Percentiles rank a stretch among this genome's conserved stretches.
Conservation (phyloP, 1,140 invertebrate species). For the Agrilus planipennis region DNA sequence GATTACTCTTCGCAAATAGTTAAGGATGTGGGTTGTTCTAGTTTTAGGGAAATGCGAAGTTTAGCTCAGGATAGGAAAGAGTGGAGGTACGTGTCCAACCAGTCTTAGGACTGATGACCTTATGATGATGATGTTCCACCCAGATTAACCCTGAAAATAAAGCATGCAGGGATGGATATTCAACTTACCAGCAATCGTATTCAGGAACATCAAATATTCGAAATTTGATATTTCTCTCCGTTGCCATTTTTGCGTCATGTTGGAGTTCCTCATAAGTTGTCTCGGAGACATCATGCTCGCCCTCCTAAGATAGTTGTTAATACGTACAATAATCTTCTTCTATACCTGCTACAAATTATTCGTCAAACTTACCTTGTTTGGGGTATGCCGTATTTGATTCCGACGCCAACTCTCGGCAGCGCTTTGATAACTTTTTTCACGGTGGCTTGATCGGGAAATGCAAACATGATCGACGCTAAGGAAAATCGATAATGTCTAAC, state of each 20-base stretch:
- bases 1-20: too few relatives aligned
- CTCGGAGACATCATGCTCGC: slow-evolving; percentile 97
- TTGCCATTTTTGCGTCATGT: slow-evolving; percentile 99
- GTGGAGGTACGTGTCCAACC: too few relatives aligned
- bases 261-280: slow-evolving; percentile 95
- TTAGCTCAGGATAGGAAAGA: too few relatives aligned
- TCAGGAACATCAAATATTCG: slow-evolving; percentile 99
- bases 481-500: slow-evolving; percentile 25
- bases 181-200: slow-evolving; percentile 89
- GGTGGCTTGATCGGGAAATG: slow-evolving; percentile 90
- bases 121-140: too few relatives aligned
- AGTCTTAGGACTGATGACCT: too few relatives aligned
- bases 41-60: too few relatives aligned
- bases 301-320: slow-evolving; percentile 48
- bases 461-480: slow-evolving; percentile 96
- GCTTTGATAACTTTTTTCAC: slow-evolving; percentile 99
- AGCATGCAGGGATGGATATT: not conserved
- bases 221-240: slow-evolving; percentile 97
- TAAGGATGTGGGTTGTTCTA: too few relatives aligned
- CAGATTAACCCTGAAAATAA: too few relatives aligned
- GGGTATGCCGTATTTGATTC: slow-evolving; percentile 97
- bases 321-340: not conserved
- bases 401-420: slow-evolving; percentile 94
- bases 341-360: not conserved
- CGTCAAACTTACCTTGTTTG: slow-evolving; percentile 72